Conservation (phyloP, 1,140 invertebrate genomes). For the Adoxophyes honmai region DNA sequence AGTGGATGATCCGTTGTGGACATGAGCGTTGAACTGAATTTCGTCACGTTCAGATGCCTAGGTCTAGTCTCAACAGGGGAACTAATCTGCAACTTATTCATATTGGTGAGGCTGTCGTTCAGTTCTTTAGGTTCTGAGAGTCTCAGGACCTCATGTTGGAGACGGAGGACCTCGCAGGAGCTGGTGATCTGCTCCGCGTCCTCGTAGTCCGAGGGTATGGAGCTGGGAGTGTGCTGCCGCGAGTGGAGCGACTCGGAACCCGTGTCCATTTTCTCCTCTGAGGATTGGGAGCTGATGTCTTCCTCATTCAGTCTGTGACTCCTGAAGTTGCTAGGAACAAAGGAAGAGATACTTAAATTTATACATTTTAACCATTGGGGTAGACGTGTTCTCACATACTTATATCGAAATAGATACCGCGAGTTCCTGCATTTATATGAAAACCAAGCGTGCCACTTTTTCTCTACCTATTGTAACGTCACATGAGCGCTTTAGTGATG, state of each 20-base stretch:
- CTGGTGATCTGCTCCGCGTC: slow-evolving; percentile 29
- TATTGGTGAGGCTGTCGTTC: slow-evolving; percentile 48
- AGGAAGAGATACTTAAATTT: too few relatives aligned
- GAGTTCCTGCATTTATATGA: too few relatives aligned
- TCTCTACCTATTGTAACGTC: too few relatives aligned
- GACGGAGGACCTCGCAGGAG: slow-evolving; percentile 8
- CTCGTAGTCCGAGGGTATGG: slow-evolving; percentile 46
- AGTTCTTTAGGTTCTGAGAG: slow-evolving; percentile 39
- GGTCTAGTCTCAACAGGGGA: slow-evolving; percentile 33
- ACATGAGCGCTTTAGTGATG: too few relatives aligned
- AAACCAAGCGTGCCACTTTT: too few relatives aligned
- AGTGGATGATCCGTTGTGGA: slow-evolving; percentile 56
- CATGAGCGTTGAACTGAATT: slow-evolving; percentile 48
- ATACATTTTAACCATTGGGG: too few relatives aligned
- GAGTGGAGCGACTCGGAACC: slow-evolving; percentile 50
- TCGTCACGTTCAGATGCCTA: slow-evolving; percentile 45
- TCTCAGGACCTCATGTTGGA: slow-evolving; percentile 28
- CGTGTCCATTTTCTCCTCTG: slow-evolving; percentile 67
- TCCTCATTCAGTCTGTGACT: slow-evolving; percentile 41
- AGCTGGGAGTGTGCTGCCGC: slow-evolving; percentile 50
- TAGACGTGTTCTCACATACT: too few relatives aligned
- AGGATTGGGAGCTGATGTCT: slow-evolving; percentile 57
- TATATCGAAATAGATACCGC: too few relatives aligned
- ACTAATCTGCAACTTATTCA: slow-evolving; percentile 43
- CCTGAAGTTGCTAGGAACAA: slow-evolving; percentile 17